Evolutionary conservation across 2,888 invertebrate species (phyloP), one percentile per base, ranked within the genome.

Genomic region (Epinotia bilunana): DNA sequence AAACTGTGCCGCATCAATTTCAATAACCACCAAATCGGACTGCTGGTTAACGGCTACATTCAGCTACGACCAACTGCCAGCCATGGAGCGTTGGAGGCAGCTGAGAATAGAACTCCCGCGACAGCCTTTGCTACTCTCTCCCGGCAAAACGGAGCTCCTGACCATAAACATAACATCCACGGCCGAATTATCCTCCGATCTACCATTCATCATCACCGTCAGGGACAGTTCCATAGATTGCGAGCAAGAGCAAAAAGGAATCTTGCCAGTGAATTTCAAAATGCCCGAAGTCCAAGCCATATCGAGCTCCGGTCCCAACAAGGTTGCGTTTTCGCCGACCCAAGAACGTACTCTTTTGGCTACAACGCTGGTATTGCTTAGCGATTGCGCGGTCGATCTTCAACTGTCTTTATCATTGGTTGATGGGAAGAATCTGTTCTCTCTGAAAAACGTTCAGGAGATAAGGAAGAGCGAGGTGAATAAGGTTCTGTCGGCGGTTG

Each of bases 1-100:
- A 1, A 87, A 82, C 74, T 86, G 86, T 58, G 78, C 87, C 0
- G 83, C 89, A 1, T 83, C 82, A 11, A 80, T 93, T 16, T 85
- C 86, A 23, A 83, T 93, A 1, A 90, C 89, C 33, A 90, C 89
- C 0, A 79, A 90, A 23, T 83, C 87, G 1, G 91, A 93, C 46
- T 92, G 85, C 73, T 93, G 93, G 93, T 76, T 94, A 33, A 91
- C 92, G 0, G 91, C 90, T 4, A 89, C 85, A 80, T 83, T 94
- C 4, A 83, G 88, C 57, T 91, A 93, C 69, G 83, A 87, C 20
- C 81, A 85, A 12, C 77, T 88, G 20, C 86, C 87, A 0, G 81
- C 88, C 53, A 70, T 28, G 28, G 57, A 77, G 84, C 1, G 84
- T 83, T 0, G 80, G 80, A 72, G 13, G 60, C 87, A 91, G 53